Conservation (phyloP, 2,888 invertebrate species). For the Nudaria mundana region DNA sequence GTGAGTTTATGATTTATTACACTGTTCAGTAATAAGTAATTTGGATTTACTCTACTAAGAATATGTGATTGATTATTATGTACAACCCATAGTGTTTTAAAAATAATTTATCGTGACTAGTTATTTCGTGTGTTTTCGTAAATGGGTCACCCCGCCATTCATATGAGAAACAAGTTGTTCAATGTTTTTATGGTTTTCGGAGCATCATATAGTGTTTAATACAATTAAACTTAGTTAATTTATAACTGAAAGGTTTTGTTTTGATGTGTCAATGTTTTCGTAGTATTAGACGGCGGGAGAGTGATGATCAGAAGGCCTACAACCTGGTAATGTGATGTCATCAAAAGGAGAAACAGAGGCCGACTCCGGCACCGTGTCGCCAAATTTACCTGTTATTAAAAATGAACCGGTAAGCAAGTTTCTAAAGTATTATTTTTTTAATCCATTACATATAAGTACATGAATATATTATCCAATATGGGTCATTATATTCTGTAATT, state of each 20-base stretch:
- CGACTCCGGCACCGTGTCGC: slow-evolving; percentile 79
- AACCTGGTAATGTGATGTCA: slow-evolving; percentile 79
- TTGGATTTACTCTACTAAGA: slow-evolving; percentile 25
- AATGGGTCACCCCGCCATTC: slow-evolving; percentile 81
- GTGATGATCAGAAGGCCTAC: slow-evolving; percentile 74
- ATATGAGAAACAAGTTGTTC: slow-evolving; percentile 62
- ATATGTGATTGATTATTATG: slow-evolving; percentile 41
- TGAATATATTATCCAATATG: background rate
- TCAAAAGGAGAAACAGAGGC: slow-evolving; percentile 81
- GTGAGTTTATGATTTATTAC: slow-evolving; percentile 69
- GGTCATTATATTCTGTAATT: too few relatives aligned
- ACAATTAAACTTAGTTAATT: slow-evolving; percentile 27
- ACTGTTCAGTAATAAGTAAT: slow-evolving; percentile 35
- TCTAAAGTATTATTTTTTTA: background rate
- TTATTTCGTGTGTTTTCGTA: slow-evolving; percentile 79
- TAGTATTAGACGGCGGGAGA: slow-evolving; percentile 71
- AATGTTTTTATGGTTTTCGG: slow-evolving; percentile 47
- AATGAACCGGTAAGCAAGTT: slow-evolving; percentile 71
- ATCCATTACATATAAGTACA: background rate
- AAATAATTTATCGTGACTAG: slow-evolving; percentile 65
- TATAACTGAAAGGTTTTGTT: slow-evolving; percentile 24
- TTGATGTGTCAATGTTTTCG: slow-evolving; percentile 53
- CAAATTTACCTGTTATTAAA: slow-evolving; percentile 66
- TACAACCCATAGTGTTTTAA: slow-evolving; percentile 54
- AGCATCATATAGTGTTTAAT: slow-evolving; percentile 29